Evolutionary conservation across 1,140 invertebrate species (phyloP).

Genomic region (Zaprionus nigranus): DNA sequence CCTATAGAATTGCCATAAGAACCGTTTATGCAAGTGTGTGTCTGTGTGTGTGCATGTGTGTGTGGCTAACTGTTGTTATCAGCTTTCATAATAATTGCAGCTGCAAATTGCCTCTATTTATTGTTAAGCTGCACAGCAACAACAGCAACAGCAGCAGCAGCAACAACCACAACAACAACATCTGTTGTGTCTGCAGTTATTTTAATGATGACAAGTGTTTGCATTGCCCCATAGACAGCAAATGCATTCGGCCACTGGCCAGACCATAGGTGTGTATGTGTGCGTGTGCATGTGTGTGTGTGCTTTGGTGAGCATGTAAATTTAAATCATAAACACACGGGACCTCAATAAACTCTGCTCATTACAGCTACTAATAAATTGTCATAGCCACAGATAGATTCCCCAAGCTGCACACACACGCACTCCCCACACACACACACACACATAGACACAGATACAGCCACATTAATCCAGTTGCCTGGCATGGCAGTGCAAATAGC

Average conservation of each 20-base stretch:
- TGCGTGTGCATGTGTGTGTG: conserved; percentile 26
- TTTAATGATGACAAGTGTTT: conserved; percentile 83
- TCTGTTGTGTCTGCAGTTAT: conserved; percentile 62
- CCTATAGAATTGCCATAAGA: conserved; percentile 1
- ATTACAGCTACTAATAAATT: conserved; percentile 81
- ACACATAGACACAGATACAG: not conserved
- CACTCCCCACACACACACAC: conserved; percentile 4
- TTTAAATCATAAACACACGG: conserved; percentile 78
- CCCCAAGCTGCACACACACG: conserved; percentile 22
- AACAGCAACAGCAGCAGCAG: conserved; percentile 5
- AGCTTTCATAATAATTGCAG: conserved; percentile 79
- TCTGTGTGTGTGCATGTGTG: conserved; percentile 11
- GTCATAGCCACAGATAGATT: conserved; percentile 41
- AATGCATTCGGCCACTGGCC: conserved; percentile 25
- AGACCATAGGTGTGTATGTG: conserved; percentile 16
- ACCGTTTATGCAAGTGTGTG: not conserved
- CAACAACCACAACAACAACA: conserved; percentile 39
- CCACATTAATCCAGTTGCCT: not conserved
- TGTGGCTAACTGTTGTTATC: conserved; percentile 59
- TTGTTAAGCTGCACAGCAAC: conserved; percentile 64
- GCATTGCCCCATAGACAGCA: conserved; percentile 52
- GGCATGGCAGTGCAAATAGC: conserved; percentile 7
- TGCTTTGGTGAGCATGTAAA: conserved; percentile 61
- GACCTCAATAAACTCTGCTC: conserved; percentile 73
- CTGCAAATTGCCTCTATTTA: conserved; percentile 82